Conservation (phyloP, 2,113 vertebrate species). For the Siphamia tubifer region DNA sequence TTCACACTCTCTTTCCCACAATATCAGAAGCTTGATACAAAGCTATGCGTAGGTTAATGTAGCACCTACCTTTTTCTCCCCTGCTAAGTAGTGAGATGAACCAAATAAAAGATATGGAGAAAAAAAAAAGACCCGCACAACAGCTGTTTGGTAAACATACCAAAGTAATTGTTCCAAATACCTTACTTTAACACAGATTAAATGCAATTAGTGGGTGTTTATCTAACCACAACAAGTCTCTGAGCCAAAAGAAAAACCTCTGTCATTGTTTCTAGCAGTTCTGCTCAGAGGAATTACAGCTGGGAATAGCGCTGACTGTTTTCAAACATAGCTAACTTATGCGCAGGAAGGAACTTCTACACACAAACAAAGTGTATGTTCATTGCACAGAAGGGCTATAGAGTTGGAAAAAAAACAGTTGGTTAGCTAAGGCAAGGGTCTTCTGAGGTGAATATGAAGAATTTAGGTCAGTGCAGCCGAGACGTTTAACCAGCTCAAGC, state of each 20-base stretch:
- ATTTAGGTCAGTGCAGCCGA: slow-evolving; percentile 80
- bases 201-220: slow-evolving; percentile 75
- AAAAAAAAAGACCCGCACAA: slow-evolving; percentile 53
- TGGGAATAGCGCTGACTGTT: slow-evolving; percentile 44
- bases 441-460: slow-evolving; percentile 81
- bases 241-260: slow-evolving; percentile 55
- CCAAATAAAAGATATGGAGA: slow-evolving; percentile 42
- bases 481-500: slow-evolving; percentile 75
- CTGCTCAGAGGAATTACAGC: slow-evolving; percentile 53
- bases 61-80: slow-evolving; percentile 41
- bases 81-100: slow-evolving; percentile 52
- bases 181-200: slow-evolving; percentile 76
- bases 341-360: slow-evolving; percentile 68
- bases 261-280: slow-evolving; percentile 65
- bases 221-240: slow-evolving; percentile 76
- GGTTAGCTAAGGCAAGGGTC: slow-evolving; percentile 66
- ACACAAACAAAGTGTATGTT: slow-evolving; percentile 68
- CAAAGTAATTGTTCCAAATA: slow-evolving; percentile 76
- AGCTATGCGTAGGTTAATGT: slow-evolving; percentile 49
- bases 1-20: slow-evolving; percentile 16
- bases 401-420: slow-evolving; percentile 10
- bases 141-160: slow-evolving; percentile 76
- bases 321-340: slow-evolving; percentile 60
- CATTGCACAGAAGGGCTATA: slow-evolving; percentile 31
- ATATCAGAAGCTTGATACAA: slow-evolving; percentile 35